Evolutionary conservation across 2,797 vertebrate species (phyloP).

Genomic region (Aeoliscus strigatus): DNA sequence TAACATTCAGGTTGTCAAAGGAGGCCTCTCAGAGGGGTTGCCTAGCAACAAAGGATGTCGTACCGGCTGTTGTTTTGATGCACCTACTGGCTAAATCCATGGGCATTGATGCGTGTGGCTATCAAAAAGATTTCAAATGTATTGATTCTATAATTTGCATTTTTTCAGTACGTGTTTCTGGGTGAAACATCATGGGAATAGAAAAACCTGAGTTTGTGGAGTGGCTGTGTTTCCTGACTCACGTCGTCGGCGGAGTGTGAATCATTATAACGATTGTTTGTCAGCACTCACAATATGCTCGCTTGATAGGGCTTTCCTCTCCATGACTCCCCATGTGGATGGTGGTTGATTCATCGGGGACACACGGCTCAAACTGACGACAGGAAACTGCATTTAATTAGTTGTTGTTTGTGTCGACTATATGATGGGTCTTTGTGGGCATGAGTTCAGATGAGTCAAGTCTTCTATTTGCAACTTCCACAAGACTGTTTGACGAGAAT

Average conservation of each 20-base stretch:
- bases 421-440: not conserved
- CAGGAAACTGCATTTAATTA: constrained; percentile 12
- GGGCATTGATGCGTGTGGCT: constrained; percentile 41
- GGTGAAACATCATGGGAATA: not conserved
- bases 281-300: constrained; percentile 37
- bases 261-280: constrained; percentile 43
- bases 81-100: constrained; percentile 54
- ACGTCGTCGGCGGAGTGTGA: constrained; percentile 32
- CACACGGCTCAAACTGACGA: constrained; percentile 3
- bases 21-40: constrained; percentile 63
- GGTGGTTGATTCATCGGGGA: constrained; percentile 11
- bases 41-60: constrained; percentile 74
- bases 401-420: not conserved
- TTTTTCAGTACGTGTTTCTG: constrained; percentile 3
- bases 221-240: constrained; percentile 33
- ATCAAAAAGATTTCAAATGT: constrained; percentile 44
- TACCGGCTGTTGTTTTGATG: constrained; percentile 57
- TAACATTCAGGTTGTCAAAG: constrained; percentile 67
- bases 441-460: not conserved
- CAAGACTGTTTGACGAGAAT: too few relatives aligned
- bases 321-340: constrained; percentile 22
- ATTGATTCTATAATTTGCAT: constrained; percentile 48
- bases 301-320: constrained; percentile 22
- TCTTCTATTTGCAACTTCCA: constrained; percentile 5
- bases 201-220: constrained; percentile 20